These are phyloP conservation scores for Drosophila arizonae DNA, from an alignment of 1,140 invertebrate species.

Conservation along the genomic window DNA sequence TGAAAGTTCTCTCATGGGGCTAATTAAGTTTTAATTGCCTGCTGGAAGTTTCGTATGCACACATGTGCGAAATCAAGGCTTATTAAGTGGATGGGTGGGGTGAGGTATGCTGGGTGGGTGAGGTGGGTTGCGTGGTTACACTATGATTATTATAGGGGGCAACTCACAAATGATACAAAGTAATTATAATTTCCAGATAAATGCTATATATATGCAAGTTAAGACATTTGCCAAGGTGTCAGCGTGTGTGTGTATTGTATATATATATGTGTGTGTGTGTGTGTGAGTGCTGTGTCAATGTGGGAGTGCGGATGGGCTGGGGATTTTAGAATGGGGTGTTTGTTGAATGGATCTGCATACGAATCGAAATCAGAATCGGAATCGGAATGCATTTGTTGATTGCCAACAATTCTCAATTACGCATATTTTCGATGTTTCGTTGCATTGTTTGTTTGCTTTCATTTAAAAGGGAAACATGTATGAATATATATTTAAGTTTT, in stretches of 20 bases:
- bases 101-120: not conserved
- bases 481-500: constrained; percentile 30
- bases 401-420: constrained; percentile 23
- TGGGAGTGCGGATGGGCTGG: constrained; percentile 5
- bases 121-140: not conserved
- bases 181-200: constrained; percentile 43
- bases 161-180: constrained; percentile 63
- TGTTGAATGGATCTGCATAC: constrained; percentile 13
- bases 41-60: constrained; percentile 8
- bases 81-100: constrained; percentile 18
- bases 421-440: constrained; percentile 11
- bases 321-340: constrained; percentile 13
- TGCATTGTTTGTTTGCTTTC: constrained; percentile 35
- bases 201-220: constrained; percentile 58
- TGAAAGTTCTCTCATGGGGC: not conserved
- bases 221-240: constrained; percentile 66
- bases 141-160: constrained; percentile 38
- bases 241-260: constrained; percentile 10
- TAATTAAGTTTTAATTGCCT: constrained; percentile 35
- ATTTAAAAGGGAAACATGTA: constrained; percentile 26
- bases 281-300: constrained; percentile 2
- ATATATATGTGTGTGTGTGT: constrained; percentile 11
- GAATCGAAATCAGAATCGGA: not conserved
- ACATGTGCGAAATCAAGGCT: constrained; percentile 29
- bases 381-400: constrained; percentile 27